Base-by-base conservation (phyloP, 2,113 vertebrate genomes). In the Rhegmatorhina hoffmannsi region DNA sequence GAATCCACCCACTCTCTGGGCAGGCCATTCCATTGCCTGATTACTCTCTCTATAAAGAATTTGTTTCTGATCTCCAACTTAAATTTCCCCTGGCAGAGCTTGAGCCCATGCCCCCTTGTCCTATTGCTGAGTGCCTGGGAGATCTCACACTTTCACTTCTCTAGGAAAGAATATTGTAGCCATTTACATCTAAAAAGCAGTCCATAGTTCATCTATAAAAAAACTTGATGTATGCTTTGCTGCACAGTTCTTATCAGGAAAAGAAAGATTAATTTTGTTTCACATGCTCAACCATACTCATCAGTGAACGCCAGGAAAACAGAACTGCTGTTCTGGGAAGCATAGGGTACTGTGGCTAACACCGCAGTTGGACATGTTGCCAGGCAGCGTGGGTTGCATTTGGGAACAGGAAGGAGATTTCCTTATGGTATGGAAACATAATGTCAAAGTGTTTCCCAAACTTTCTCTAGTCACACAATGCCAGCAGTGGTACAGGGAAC, bases 341-440 rank as follows among this genome's bases (percentile, higher is more conserved):
- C 16, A 19, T n/a, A 9, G 43, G 58, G 12, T 36, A 3, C 17
- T 49, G 52, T 2, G 6, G 24, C 43, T 60, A 34, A 33, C 60
- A 4, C 8, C 16, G 5, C 26, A 33, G 33, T 3, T 72, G 34
- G 17, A 10, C 0, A 0, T 28, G 4, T 5, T 64, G 3, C 19
- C 2, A 1, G 17, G 49, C 15, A 46, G 44, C n/a, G 40, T 31
- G n/a, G n/a, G 8, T 38, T 86, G 23, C 21, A 11, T 56, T 73
- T 60, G n/a, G n/a, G 76, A 70, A 38, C 9, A n/a, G 38, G 43
- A 70, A 23, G 12, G 38, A 74, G 10, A 19, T 81, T 68, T 68
- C 34, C 25, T 77, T 0, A 0, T 70, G 7, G 3, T 63, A 17
- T 11, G 13, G 44, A 68, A 89, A 60, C 8, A 1, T 14, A 66